Base-by-base conservation (phyloP, 1,140 invertebrate genomes). In the Aphelinus atriplicis region DNA sequence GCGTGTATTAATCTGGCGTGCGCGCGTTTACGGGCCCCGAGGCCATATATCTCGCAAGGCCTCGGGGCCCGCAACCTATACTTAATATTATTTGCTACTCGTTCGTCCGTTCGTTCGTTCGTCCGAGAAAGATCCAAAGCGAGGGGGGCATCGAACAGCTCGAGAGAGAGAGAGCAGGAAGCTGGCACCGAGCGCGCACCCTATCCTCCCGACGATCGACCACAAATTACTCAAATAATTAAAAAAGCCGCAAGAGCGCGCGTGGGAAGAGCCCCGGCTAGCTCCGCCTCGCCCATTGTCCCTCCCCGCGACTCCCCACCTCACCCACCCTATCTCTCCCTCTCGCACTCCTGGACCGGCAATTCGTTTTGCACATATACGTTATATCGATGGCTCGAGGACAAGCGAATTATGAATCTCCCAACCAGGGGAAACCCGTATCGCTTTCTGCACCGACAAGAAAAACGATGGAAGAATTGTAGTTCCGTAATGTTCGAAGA, bases 51-150 rank as follows among this genome's bases (percentile, higher is more conserved):
- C 75, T 79, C 66, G 75, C 26, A 53, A 53, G 51, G 51, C 51
- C 51, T 53, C 68, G 55, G 64, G 81, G 78, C 46, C 26, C 26
- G 73, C 77, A 74, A 78, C 81, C 84, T 85, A 85, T 85, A 85
- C 84, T 85, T 85, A 85, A 84, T 84, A 85, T 85, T 85, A 84
- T 83, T 84, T 82, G 84, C 81, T 84, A 84, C 82, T 79, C 84
- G 76, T 77, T 77, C 64, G 60, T 61, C 79, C 51, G n/a, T 26
- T 26, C 26, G 26, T 26, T 26, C 26, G 26, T 26, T 26, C 26
- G 26, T 26, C 26, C 26, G 26, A 26, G 26, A 42, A 61, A 68
- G 67, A 71, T 69, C 69, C 77, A 57, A 63, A 69, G 60, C 9
- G 65, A 58, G 2, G 10, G 43, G 56, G 26, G 26, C 26, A 26